Evolutionary conservation across 2,113 vertebrate species (phyloP), one percentile per base, ranked within the genome.

Genomic region (Pica pica): DNA sequence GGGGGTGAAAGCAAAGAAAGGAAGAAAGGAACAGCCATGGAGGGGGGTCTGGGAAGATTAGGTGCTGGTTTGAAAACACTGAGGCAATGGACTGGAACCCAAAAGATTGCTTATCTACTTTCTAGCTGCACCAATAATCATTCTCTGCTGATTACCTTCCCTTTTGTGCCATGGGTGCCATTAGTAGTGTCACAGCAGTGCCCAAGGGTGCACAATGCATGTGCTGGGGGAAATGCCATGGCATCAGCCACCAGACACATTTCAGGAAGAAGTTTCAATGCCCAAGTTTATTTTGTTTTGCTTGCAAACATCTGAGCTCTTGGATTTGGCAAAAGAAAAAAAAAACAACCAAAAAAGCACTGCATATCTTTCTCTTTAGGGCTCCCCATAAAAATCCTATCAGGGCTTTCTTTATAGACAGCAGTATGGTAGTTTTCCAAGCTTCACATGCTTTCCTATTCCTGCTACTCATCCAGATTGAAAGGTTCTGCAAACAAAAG

Each of bases 21-120:
- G 75, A 86, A 94, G 87, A 95, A 96, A 90, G 57, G 64, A 84
- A 69, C 9, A 94, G 93, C 55, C 46, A 46, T 0, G 1, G 28
- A 96, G 46, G 7, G 35, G 59, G 55, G 78, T 95, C 91, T 95
- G 93, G 91, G 94, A 94, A 95, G 82, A 91, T 91, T 55, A 94
- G 78, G 87, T 41, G 35, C 64, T 63, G 87, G 89, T 93, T 77
- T 91, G 84, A 95, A 90, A 93, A 90, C 91, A 94, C 22, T 2
- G 9, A 83, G 53, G 87, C 75, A 88, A 65, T 74, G 87, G 82
- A 88, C 67, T 86, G 75, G 95, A 91, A 87, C n/a, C 78, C 27
- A 13, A 83, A 87, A 79, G 91, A 94, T 87, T 93, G 52, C 50
- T 93, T 85, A 75, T 61, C 91, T 91, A 47, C 55, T 87, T 76